Percentiles rank a stretch among this genome's conserved stretches.
Conservation (phyloP, 64 coral and sea anemone species). For the Porites lutea region DNA sequence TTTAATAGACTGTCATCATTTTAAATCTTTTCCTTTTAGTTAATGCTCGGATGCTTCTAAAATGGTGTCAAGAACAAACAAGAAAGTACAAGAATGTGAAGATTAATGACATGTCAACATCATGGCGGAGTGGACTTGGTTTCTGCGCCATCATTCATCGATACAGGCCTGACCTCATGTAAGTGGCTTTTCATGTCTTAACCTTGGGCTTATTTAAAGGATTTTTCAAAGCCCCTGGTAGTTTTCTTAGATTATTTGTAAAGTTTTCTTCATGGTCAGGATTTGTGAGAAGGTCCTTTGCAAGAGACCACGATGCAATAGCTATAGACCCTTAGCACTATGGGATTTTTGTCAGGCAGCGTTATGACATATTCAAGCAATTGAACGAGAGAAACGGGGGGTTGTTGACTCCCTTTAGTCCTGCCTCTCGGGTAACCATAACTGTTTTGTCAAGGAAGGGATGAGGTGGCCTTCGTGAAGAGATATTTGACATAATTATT, state of each 20-base stretch:
- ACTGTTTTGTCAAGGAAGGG: too few relatives aligned
- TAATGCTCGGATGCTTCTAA: conserved; percentile 80
- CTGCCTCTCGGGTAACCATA: too few relatives aligned
- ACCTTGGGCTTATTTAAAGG: too few relatives aligned
- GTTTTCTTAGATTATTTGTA: neutral
- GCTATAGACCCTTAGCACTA: too few relatives aligned
- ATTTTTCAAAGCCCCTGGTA: too few relatives aligned
- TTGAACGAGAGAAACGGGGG: too few relatives aligned
- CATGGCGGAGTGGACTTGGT: conserved; percentile 92
- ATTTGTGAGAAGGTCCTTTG: neutral
- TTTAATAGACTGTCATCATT: too few relatives aligned
- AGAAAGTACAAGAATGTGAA: conserved; percentile 92
- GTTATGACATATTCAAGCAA: too few relatives aligned
- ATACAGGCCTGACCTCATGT: conserved; percentile 97
- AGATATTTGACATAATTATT: neutral
- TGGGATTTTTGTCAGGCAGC: too few relatives aligned
- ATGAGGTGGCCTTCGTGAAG: too few relatives aligned
- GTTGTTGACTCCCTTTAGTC: too few relatives aligned
- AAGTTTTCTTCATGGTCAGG: neutral
- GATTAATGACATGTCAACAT: conserved; percentile 91
- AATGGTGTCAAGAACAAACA: conserved; percentile 97
- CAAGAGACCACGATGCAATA: too few relatives aligned
- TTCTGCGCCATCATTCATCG: conserved; percentile 98
- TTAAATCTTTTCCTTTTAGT: conserved; percentile 58
- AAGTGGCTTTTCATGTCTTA: conserved; percentile 19